phyloP scores from a whole-genome alignment of 2,797 vertebrate genomes.

The Sebastes goodei region DNA sequence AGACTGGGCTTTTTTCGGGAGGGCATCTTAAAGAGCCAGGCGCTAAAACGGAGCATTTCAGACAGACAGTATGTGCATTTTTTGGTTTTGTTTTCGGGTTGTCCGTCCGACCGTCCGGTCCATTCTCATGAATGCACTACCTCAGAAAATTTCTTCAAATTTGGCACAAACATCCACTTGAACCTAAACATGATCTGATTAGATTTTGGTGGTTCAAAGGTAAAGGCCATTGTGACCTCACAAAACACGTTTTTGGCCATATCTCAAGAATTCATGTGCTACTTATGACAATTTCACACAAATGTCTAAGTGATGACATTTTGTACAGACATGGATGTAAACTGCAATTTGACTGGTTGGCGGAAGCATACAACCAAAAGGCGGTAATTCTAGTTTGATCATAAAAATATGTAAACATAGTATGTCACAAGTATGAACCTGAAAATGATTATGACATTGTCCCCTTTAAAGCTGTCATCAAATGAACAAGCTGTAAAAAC shows the following conservation, averaged over 20 bases:
- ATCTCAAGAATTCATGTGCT: background rate
- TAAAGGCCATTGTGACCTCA: too few relatives aligned
- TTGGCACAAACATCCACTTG: too few relatives aligned
- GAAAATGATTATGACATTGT: background rate
- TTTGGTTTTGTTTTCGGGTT: too few relatives aligned
- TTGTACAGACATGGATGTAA: background rate
- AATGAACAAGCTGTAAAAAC: background rate
- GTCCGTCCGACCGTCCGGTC: too few relatives aligned
- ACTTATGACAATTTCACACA: background rate
- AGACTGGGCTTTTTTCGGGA: too few relatives aligned
- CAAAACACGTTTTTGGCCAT: too few relatives aligned
- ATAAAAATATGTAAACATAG: background rate
- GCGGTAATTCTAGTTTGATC: background rate
- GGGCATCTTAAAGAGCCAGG: rapidly evolving
- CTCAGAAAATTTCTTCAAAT: too few relatives aligned
- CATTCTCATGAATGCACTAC: too few relatives aligned
- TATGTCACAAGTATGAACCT: rapidly evolving
- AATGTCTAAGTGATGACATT: background rate
- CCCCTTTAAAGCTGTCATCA: background rate
- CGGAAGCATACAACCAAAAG: background rate
- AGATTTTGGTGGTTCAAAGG: too few relatives aligned
- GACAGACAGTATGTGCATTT: too few relatives aligned
- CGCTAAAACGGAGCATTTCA: too few relatives aligned
- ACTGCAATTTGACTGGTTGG: background rate
- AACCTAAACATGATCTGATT: rapidly evolving